phyloP scores from a whole-genome alignment of 2,888 invertebrate species.

The Hololepta plana region DNA sequence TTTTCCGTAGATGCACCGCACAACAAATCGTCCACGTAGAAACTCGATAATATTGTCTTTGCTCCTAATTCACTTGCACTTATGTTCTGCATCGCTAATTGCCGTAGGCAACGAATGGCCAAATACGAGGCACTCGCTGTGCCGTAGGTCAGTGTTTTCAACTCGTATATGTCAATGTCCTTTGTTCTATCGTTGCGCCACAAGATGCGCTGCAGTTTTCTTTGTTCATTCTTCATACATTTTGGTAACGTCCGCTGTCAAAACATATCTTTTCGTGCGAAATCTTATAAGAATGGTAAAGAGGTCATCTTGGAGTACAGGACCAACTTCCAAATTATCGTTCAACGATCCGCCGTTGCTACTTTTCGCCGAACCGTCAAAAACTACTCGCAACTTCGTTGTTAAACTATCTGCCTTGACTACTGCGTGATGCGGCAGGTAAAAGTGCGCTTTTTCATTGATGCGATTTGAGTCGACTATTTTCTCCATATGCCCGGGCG shows the following conservation, averaged over 20 bases:
- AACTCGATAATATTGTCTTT: slow-evolving; percentile 5
- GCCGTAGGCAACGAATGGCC: slow-evolving; percentile 4
- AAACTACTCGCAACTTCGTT: slow-evolving; percentile 5
- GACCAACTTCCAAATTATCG: slow-evolving; percentile 1
- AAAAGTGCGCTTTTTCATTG: background rate
- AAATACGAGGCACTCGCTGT: slow-evolving; percentile 5
- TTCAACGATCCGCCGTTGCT: background rate
- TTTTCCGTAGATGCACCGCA: slow-evolving; percentile 5
- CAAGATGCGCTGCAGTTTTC: no score
- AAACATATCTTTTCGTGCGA: background rate
- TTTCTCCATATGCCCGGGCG: slow-evolving; percentile 1
- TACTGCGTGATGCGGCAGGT: slow-evolving; percentile 4
- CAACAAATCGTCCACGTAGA: slow-evolving; percentile 7
- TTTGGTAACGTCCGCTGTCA: slow-evolving; percentile 3
- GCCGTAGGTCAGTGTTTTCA: slow-evolving; percentile 7
- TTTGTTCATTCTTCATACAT: no score
- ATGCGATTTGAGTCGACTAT: background rate
- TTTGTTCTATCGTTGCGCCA: no score
- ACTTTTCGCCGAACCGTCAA: slow-evolving; percentile 4
- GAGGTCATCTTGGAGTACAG: slow-evolving; percentile 1
- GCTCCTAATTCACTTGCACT: slow-evolving; percentile 3
- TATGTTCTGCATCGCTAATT: slow-evolving; percentile 4
- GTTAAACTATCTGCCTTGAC: slow-evolving; percentile 2
- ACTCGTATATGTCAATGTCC: no score
- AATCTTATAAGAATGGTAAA: slow-evolving; percentile 3